Evolutionary conservation across 2,797 vertebrate genomes (phyloP).

Genomic region (Galaxias olidus): DNA sequence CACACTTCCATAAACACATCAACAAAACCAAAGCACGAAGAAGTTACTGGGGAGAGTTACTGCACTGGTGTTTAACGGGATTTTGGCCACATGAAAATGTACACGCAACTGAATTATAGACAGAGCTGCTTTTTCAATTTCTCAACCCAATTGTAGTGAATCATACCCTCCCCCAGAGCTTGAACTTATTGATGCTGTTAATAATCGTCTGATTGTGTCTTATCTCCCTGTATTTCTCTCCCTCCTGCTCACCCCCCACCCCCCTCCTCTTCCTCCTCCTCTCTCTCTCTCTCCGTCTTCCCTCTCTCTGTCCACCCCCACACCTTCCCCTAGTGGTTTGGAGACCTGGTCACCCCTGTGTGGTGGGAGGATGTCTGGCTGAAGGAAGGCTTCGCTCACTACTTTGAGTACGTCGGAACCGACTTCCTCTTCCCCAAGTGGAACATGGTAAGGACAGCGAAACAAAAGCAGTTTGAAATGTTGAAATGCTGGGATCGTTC

Average conservation of each 20-base stretch:
- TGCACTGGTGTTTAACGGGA: too few species aligned
- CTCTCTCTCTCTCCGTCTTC: conserved; percentile 1
- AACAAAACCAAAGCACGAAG: too few species aligned
- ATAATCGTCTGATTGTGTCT: not conserved
- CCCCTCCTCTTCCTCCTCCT: not conserved
- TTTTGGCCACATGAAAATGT: too few species aligned
- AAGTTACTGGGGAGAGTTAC: too few species aligned
- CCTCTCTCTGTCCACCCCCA: not conserved
- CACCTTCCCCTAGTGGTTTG: conserved; percentile 88
- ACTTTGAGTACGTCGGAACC: conserved; percentile 95
- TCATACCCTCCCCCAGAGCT: too few species aligned
- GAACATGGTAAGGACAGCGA: conserved; percentile 87
- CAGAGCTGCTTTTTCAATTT: too few species aligned
- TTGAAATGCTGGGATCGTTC: not conserved
- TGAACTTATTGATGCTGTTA: too few species aligned
- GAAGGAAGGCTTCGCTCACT: conserved; percentile 97
- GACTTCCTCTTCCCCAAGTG: conserved; percentile 98
- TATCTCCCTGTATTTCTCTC: conserved; percentile 2
- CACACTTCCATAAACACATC: too few species aligned
- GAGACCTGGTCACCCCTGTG: conserved; percentile 94
- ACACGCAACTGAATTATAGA: too few species aligned
- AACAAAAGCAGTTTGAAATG: not conserved
- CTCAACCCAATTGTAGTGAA: too few species aligned
- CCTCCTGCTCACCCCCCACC: conserved; percentile 10
- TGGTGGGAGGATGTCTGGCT: conserved; percentile 99